These are phyloP conservation scores for Battus philenor DNA, from an alignment of 1,140 invertebrate genomes.

Conservation along the genomic window DNA sequence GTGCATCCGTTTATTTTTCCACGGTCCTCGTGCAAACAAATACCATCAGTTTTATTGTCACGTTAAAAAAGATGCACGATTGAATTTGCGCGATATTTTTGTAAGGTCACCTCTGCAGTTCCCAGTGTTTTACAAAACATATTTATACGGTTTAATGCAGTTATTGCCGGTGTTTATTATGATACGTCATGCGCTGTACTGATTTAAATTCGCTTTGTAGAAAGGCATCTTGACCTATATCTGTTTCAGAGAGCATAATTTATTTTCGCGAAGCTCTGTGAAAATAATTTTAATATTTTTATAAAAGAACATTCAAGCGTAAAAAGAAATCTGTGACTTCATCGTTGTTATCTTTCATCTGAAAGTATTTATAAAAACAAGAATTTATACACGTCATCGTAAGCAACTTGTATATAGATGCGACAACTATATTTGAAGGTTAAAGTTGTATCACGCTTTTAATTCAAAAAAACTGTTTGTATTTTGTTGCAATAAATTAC, in stretches of 20 bases:
- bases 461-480: too few relatives aligned
- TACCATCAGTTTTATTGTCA: conserved; percentile 42
- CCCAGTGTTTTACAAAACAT: neutral
- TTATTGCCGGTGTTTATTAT: neutral
- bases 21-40: conserved; percentile 32
- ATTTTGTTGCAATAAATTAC: too few relatives aligned
- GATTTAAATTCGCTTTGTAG: conserved; percentile 31
- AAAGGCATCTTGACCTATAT: conserved; percentile 37
- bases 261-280: conserved; percentile 15
- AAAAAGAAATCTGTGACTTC: neutral
- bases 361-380: conserved; percentile 1
- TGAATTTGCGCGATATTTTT: conserved; percentile 39
- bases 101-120: conserved; percentile 43
- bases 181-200: conserved; percentile 13
- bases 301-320: neutral
- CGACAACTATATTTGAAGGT: too few relatives aligned
- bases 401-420: too few relatives aligned
- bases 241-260: conserved; percentile 27
- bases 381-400: conserved; percentile 8
- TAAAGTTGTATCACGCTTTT: too few relatives aligned
- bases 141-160: too few relatives aligned
- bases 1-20: conserved; percentile 40
- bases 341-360: neutral
- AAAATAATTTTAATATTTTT: neutral
- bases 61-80: conserved; percentile 23